Evolutionary conservation across 1,140 invertebrate genomes (phyloP).

Genomic region (silkworm (Bombyx mori)): ASM3026992v2 NC_085112.1:8174001-8174500

Average conservation of each 20-base stretch:
- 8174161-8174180: conserved; percentile 8
- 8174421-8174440: conserved; percentile 51
- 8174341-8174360: conserved; percentile 54
- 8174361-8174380: conserved; percentile 19
- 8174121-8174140: conserved; percentile 30
- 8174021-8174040: conserved; percentile 26
- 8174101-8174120: conserved; percentile 26
- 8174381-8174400: too few species aligned
- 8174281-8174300: conserved; percentile 24
- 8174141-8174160: conserved; percentile 16
- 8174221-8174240: conserved; percentile 43
- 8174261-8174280: conserved; percentile 14
- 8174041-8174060: conserved; percentile 60
- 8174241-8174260: conserved; percentile 25
- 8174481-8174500: conserved; percentile 44
- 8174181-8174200: background rate
- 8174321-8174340: conserved; percentile 31
- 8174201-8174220: too few species aligned
- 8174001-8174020: conserved; percentile 30
- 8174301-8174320: conserved; percentile 20
- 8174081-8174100: conserved; percentile 37
- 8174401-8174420: conserved; percentile 9
- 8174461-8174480: conserved; percentile 58
- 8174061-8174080: conserved; percentile 63
- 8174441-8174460: conserved; percentile 65